Evolutionary conservation across 1,140 invertebrate species (phyloP).

Genomic region (Hypothenemus hampei): DNA sequence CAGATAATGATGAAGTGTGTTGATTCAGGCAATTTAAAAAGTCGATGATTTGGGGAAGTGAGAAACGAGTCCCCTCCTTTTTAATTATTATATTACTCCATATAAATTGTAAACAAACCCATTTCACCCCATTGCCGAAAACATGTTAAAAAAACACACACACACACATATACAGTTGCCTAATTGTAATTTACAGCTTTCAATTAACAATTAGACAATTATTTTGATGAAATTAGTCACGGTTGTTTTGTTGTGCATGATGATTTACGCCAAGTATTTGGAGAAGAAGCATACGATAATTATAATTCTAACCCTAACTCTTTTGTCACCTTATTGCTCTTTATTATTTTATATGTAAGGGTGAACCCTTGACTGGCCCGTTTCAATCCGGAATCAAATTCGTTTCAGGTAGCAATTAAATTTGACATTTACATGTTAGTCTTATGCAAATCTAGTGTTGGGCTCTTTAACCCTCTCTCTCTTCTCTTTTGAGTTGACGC

Average conservation of each 20-base stretch:
- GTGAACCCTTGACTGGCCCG: conserved; percentile 12
- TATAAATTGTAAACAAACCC: neutral
- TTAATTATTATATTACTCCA: too few relatives aligned
- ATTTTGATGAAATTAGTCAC: conserved; percentile 14
- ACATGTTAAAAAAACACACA: neutral
- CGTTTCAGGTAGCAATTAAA: conserved; percentile 26
- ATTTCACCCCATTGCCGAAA: neutral
- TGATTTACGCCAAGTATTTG: conserved; percentile 18
- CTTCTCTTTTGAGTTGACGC: neutral
- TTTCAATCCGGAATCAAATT: conserved; percentile 22
- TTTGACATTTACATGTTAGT: conserved; percentile 21
- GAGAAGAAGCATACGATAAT: conserved; percentile 12
- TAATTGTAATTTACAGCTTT: conserved; percentile 20
- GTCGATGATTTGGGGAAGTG: conserved; percentile 2
- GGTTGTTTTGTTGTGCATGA: conserved; percentile 3
- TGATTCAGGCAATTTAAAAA: conserved; percentile 10
- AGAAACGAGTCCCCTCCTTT: too few relatives aligned
- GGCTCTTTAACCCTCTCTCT: conserved; percentile 9
- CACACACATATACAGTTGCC: too few relatives aligned
- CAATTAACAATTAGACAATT: conserved; percentile 19
- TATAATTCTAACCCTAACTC: conserved; percentile 12
- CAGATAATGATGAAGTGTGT: conserved; percentile 18
- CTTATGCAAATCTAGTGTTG: conserved; percentile 20
- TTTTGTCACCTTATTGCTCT: conserved; percentile 17
- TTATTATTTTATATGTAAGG: conserved; percentile 18